phyloP scores from a whole-genome alignment of 2,888 invertebrate genomes.

The Mesorhabditis sp. region DNA sequence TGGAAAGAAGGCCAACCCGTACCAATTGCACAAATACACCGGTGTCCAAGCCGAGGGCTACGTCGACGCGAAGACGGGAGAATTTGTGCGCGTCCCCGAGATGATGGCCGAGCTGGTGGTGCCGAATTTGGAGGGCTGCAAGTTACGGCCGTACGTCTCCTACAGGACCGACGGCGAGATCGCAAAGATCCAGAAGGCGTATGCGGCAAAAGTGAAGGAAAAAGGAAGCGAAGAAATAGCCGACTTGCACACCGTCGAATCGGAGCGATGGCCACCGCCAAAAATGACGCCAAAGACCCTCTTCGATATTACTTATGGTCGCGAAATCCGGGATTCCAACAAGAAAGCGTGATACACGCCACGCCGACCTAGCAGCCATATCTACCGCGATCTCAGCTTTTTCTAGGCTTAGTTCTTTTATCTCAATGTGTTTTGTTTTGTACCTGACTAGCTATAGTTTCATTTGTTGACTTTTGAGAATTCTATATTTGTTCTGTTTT shows the following conservation, averaged over 20 bases:
- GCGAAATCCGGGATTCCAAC: conserved; percentile 36
- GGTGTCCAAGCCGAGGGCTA: conserved; percentile 47
- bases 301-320: conserved; percentile 51
- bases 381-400: no score
- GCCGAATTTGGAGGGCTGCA: conserved; percentile 78
- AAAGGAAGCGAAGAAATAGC: conserved; percentile 46
- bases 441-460: no score
- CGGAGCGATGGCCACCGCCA: conserved; percentile 55
- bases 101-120: conserved; percentile 88
- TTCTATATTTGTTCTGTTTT: no score
- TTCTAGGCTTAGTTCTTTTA: no score
- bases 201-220: conserved; percentile 40
- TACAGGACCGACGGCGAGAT: conserved; percentile 66
- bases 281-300: conserved; percentile 48
- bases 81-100: conserved; percentile 70
- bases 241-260: conserved; percentile 46
- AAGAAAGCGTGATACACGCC: not conserved
- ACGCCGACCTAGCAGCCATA: no score
- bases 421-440: no score
- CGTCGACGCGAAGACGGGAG: conserved; percentile 41
- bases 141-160: conserved; percentile 89
- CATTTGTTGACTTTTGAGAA: not conserved
- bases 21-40: conserved; percentile 43
- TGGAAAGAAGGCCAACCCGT: conserved; percentile 44
- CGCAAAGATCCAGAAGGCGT: conserved; percentile 42